These are phyloP conservation scores for Sigmodon hispidus DNA, from an alignment of 2,113 vertebrate genomes.

Conservation along the genomic window DNA sequence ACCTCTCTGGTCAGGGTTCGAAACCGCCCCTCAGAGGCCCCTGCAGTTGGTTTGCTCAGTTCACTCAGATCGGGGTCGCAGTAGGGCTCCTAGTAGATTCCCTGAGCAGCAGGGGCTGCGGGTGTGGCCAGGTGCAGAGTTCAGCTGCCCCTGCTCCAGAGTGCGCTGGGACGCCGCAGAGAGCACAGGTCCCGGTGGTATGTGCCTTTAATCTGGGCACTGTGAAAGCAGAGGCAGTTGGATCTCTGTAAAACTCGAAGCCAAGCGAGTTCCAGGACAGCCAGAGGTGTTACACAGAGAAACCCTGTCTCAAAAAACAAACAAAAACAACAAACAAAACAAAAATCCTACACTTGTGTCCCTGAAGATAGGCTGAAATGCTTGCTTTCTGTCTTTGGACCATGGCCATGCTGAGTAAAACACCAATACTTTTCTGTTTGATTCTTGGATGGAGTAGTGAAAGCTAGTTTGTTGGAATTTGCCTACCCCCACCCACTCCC, in stretches of 20 bases:
- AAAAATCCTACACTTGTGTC: background rate
- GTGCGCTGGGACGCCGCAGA: no score
- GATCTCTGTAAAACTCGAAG: background rate
- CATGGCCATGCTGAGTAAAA: background rate
- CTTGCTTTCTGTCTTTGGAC: background rate
- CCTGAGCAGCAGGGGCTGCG: no score
- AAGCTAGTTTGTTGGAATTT: background rate
- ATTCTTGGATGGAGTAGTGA: background rate
- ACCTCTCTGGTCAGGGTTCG: no score
- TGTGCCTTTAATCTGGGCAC: background rate
- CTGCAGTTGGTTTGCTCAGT: no score
- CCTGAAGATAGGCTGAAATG: background rate
- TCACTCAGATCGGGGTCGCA: no score
- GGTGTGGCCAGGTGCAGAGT: no score
- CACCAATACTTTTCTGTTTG: background rate
- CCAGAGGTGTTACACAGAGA: background rate
- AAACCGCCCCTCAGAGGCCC: no score
- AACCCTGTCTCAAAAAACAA: background rate
- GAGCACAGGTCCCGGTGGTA: no score
- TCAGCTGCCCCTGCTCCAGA: no score
- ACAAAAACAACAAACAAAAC: background rate
- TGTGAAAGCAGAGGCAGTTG: background rate
- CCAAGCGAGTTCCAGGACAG: background rate
- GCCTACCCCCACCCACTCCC: background rate
- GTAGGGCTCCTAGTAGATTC: no score